These are phyloP conservation scores for Misgurnus anguillicaudatus DNA, from an alignment of 2,113 vertebrate species.

Conservation along the genomic window DNA sequence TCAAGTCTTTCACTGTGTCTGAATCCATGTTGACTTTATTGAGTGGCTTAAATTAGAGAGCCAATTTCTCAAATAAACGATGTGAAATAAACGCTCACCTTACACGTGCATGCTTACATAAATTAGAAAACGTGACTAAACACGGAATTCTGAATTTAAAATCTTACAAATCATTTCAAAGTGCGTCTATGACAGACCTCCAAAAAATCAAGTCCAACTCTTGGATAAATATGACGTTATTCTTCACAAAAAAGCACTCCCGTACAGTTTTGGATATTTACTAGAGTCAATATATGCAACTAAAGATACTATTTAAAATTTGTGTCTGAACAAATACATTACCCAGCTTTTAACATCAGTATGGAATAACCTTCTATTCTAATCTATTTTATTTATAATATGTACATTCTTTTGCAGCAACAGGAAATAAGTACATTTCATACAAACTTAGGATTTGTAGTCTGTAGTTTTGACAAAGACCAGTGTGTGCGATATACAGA, in stretches of 20 bases:
- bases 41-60: constrained; percentile 77
- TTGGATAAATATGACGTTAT: constrained; percentile 88
- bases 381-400: constrained; percentile 83
- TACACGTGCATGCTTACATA: constrained; percentile 98
- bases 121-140: constrained; percentile 92
- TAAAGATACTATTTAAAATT: constrained; percentile 99
- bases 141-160: constrained; percentile 88
- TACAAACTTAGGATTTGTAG: constrained; percentile 62
- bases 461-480: constrained; percentile 56
- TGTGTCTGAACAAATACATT: constrained; percentile 92
- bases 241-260: constrained; percentile 88
- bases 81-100: constrained; percentile 92
- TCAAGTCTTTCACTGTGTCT: constrained; percentile 60
- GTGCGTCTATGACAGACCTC: constrained; percentile 83
- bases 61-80: constrained; percentile 76
- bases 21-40: constrained; percentile 79
- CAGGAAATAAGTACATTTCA: constrained; percentile 60
- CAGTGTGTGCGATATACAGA: constrained; percentile 59
- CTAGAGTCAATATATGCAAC: constrained; percentile 94
- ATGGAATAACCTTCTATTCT: constrained; percentile 86
- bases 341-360: constrained; percentile 81
- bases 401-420: constrained; percentile 78
- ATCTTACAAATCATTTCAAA: constrained; percentile 90
- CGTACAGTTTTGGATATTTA: constrained; percentile 99
- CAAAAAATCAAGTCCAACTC: constrained; percentile 80